Percentiles rank a stretch among this genome's conserved stretches.
These are phyloP conservation scores for Sciaenops ocellatus DNA, from an alignment of 2,797 vertebrate genomes.

Conservation along the genomic window DNA sequence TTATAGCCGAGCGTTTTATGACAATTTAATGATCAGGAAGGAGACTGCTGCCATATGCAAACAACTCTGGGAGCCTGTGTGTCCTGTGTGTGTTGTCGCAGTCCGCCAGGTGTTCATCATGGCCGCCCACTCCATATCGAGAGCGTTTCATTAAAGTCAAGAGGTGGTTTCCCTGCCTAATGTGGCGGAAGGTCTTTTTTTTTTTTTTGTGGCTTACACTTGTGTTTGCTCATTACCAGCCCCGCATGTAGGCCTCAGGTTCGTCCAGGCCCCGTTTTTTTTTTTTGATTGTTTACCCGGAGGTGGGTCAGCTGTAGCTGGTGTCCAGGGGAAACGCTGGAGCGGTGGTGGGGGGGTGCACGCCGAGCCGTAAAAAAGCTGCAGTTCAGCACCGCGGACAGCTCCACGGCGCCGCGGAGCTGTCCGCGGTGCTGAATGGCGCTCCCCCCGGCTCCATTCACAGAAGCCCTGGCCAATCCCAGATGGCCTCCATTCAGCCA, in stretches of 20 bases:
- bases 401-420: conserved; percentile 31
- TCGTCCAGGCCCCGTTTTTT: conserved; percentile 20
- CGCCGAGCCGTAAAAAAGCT: not conserved
- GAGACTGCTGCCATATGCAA: conserved; percentile 55
- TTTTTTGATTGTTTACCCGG: conserved; percentile 4
- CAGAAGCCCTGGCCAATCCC: conserved; percentile 76
- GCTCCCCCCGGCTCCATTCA: conserved; percentile 73
- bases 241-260: conserved; percentile 17
- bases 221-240: conserved; percentile 73
- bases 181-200: conserved; percentile 73
- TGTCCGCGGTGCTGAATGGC: conserved; percentile 78
- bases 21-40: conserved; percentile 41
- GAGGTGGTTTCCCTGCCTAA: conserved; percentile 81
- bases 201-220: not conserved
- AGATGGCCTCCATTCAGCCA: conserved; percentile 75
- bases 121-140: conserved; percentile 77
- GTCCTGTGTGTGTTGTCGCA: conserved; percentile 62
- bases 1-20: conserved; percentile 2
- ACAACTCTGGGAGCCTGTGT: conserved; percentile 55
- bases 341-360: not conserved
- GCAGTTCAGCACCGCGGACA: conserved; percentile 55
- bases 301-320: not conserved
- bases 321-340: conserved; percentile 18
- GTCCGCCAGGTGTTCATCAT: conserved; percentile 81
- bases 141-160: conserved; percentile 82